These are phyloP conservation scores for Centropus unirufus DNA, from an alignment of 2,113 vertebrate genomes.

Conservation along the genomic window DNA sequence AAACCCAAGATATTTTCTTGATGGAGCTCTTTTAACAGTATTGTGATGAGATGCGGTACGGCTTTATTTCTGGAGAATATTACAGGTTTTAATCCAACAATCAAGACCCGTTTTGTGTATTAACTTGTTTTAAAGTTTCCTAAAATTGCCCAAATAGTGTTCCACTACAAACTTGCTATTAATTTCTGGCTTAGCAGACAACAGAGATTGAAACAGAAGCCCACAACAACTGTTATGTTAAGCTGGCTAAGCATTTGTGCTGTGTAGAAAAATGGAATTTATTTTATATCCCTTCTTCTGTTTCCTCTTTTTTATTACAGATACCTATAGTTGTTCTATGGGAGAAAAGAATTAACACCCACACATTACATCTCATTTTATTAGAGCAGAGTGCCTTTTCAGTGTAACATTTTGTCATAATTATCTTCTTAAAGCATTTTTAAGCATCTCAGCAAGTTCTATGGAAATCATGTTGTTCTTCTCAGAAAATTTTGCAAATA, in stretches of 20 bases:
- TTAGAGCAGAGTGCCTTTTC: neutral
- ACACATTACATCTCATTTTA: neutral
- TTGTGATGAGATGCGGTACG: neutral
- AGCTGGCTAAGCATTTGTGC: neutral
- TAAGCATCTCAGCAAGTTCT: neutral
- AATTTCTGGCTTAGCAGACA: neutral
- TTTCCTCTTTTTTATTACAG: neutral
- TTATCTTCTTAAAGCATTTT: neutral
- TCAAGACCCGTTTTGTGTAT: neutral
- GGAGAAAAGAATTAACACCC: neutral
- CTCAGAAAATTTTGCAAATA: neutral
- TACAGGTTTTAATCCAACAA: neutral
- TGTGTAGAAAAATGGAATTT: neutral
- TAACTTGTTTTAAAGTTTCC: neutral
- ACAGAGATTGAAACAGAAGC: neutral
- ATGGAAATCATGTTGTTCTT: neutral
- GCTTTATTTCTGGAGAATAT: neutral
- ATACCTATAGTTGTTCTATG: neutral
- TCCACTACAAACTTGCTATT: neutral
- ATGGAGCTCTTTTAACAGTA: neutral
- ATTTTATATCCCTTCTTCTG: neutral
- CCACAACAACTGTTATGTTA: neutral
- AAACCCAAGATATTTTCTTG: neutral
- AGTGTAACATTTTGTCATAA: neutral
- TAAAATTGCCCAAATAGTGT: neutral